These are phyloP conservation scores for Phalloptychus januarius DNA, from an alignment of 2,797 vertebrate species.

Conservation along the genomic window DNA sequence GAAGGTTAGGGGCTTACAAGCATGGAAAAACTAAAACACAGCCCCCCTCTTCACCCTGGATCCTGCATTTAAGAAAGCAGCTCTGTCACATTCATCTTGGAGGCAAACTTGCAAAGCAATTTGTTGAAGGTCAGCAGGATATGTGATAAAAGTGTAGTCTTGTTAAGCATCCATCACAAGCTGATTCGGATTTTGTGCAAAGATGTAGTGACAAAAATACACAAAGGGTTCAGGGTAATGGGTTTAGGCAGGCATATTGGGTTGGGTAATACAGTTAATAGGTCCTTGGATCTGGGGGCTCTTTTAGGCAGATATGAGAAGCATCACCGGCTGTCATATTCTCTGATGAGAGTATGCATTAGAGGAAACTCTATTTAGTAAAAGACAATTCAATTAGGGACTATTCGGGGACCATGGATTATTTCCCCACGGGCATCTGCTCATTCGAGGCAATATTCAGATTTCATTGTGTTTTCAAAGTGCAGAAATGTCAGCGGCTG, in stretches of 20 bases:
- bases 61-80: constrained; percentile 67
- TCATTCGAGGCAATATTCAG: constrained; percentile 84
- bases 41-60: constrained; percentile 55
- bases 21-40: constrained; percentile 75
- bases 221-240: constrained; percentile 88
- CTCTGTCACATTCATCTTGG: constrained; percentile 74
- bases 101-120: constrained; percentile 78
- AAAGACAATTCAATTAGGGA: constrained; percentile 95
- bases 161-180: constrained; percentile 81
- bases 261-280: constrained; percentile 91
- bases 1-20: constrained; percentile 79
- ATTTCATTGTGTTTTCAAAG: constrained; percentile 86
- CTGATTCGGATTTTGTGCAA: constrained; percentile 79
- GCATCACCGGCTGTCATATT: constrained; percentile 85
- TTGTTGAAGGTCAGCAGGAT: constrained; percentile 83
- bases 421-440: constrained; percentile 84
- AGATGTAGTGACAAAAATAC: constrained; percentile 81
- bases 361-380: constrained; percentile 92
- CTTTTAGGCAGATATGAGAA: constrained; percentile 85
- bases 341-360: constrained; percentile 90
- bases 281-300: constrained; percentile 83
- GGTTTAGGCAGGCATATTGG: constrained; percentile 90
- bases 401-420: constrained; percentile 82
- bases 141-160: constrained; percentile 82
- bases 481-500: constrained; percentile 79